Percentiles rank a stretch among this genome's conserved stretches.
Evolutionary conservation across 1,140 invertebrate genomes (phyloP).

Genomic region (Antheraea pernyi): DNA sequence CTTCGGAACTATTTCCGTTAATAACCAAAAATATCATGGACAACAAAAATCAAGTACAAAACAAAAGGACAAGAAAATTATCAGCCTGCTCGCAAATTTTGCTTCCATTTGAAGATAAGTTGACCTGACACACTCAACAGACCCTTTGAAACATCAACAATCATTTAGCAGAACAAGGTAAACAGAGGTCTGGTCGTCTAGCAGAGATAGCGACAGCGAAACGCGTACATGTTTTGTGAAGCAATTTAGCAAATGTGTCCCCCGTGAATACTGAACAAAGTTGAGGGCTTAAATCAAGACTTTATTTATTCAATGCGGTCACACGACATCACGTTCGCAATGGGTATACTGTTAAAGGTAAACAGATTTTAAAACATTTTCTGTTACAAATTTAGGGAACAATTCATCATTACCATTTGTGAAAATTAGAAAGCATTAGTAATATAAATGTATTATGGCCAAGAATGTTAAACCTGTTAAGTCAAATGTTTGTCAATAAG

Average conservation of each 20-base stretch:
- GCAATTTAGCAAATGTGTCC: not conserved
- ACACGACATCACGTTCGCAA: not conserved
- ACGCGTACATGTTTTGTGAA: not conserved
- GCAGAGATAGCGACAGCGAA: not conserved
- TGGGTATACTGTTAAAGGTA: not conserved
- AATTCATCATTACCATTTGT: no score
- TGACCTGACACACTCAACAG: not conserved
- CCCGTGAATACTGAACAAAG: slow-evolving; percentile 1
- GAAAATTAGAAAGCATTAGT: no score
- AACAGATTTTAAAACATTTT: not conserved
- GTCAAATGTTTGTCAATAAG: no score
- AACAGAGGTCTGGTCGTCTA: not conserved
- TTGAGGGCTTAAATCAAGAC: slow-evolving; percentile 22
- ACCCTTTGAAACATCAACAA: not conserved
- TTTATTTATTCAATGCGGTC: slow-evolving; percentile 27
- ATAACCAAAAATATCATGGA: no score
- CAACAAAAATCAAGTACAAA: no score
- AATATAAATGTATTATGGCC: no score
- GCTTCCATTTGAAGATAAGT: not conserved
- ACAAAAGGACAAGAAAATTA: no score
- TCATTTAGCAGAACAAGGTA: not conserved
- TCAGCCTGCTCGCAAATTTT: no score
- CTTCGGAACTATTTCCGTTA: no score
- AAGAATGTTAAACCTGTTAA: no score
- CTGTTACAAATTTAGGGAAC: no score